Evolutionary conservation across 2,113 vertebrate species (phyloP).

Genomic region (Cisticola juncidis): DNA sequence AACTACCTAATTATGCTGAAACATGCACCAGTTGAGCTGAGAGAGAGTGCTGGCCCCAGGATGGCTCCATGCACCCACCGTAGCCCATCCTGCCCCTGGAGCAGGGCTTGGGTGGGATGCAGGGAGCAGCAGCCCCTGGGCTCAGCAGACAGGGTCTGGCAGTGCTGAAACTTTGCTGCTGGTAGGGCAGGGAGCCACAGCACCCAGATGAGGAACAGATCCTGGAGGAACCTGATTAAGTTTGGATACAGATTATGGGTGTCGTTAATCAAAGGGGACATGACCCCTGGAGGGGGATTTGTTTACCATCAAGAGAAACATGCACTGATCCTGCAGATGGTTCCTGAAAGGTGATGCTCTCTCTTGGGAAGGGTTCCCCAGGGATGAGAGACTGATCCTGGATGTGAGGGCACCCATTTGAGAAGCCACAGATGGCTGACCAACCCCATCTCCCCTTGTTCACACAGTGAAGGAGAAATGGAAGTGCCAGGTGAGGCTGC

Average conservation of each 20-base stretch:
- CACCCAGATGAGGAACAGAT: background rate
- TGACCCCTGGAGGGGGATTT: background rate
- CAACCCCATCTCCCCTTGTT: background rate
- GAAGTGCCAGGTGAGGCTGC: background rate
- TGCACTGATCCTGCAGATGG: accelerated
- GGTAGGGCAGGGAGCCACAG: background rate
- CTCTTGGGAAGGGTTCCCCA: accelerated
- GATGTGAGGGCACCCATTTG: background rate
- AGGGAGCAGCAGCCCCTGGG: accelerated
- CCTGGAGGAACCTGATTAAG: background rate
- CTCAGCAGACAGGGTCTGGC: background rate
- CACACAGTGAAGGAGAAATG: background rate
- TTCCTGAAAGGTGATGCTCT: background rate
- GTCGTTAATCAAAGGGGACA: background rate
- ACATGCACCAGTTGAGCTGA: background rate
- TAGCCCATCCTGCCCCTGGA: background rate
- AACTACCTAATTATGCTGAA: slow-evolving; percentile 64
- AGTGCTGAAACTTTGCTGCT: background rate
- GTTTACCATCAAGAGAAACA: background rate
- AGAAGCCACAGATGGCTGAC: background rate
- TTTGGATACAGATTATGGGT: background rate
- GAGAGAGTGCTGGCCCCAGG: background rate
- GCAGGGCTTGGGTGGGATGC: background rate
- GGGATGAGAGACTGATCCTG: background rate
- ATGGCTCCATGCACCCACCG: accelerated